These are phyloP conservation scores for Sarcophaga variegata DNA, from an alignment of 2,888 invertebrate genomes.

Conservation along the genomic window DNA sequence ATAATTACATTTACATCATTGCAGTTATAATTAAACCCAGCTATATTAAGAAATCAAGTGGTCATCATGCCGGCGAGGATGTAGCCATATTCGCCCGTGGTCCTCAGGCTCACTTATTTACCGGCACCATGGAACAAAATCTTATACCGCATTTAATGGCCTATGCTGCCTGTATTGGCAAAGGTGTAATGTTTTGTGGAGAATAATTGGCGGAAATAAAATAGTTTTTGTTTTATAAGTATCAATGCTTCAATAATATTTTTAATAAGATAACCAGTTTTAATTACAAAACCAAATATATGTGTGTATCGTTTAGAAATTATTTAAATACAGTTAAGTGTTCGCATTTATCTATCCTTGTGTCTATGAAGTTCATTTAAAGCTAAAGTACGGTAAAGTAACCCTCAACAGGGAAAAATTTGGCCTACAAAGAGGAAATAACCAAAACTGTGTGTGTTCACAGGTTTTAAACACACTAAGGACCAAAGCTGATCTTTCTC, in stretches of 20 bases:
- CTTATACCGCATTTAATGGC: conserved; percentile 89
- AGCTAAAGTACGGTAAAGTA: no score
- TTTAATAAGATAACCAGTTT: not conserved
- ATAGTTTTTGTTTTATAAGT: not conserved
- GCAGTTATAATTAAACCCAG: conserved; percentile 75
- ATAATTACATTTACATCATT: conserved; percentile 27
- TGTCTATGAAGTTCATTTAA: no score
- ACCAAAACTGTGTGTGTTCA: no score
- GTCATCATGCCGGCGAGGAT: conserved; percentile 90
- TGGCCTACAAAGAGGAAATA: no score
- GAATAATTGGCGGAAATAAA: not conserved
- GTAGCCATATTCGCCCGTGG: conserved; percentile 89
- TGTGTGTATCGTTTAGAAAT: no score
- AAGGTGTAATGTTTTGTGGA: conserved; percentile 82
- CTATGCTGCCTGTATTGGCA: conserved; percentile 88
- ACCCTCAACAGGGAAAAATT: no score
- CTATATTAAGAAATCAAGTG: conserved; percentile 79
- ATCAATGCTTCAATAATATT: not conserved
- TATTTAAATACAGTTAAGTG: no score
- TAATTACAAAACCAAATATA: no score
- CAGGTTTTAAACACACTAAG: no score
- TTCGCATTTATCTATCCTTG: no score
- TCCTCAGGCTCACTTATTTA: conserved; percentile 90
- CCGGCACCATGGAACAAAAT: conserved; percentile 89
- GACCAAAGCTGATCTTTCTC: no score